Evolutionary conservation across 2,888 invertebrate species (phyloP).

Genomic region (Himalopsyche japonica): DNA sequence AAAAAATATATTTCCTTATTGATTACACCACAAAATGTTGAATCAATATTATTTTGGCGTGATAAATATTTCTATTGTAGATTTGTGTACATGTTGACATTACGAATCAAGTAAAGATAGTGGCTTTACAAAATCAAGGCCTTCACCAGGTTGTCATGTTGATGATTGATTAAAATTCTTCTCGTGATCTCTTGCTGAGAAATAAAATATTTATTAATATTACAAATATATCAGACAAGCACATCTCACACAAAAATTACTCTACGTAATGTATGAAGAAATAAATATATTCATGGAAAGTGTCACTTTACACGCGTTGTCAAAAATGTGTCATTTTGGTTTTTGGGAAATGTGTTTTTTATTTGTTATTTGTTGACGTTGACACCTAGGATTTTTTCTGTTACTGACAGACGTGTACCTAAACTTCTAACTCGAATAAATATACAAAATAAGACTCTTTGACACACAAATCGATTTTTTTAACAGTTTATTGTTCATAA

Average conservation of each 20-base stretch:
- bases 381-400: neutral
- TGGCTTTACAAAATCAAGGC: too few relatives aligned
- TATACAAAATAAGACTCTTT: neutral
- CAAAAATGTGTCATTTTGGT: neutral
- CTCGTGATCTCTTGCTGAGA: too few relatives aligned
- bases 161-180: too few relatives aligned
- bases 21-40: too few relatives aligned
- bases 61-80: too few relatives aligned
- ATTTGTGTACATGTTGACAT: too few relatives aligned
- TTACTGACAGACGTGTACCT: neutral
- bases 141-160: too few relatives aligned
- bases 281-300: neutral
- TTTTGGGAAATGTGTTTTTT: neutral
- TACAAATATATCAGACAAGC: neutral
- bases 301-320: neutral
- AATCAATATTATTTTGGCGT: too few relatives aligned
- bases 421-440: neutral
- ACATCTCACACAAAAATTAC: neutral
- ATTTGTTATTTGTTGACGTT: neutral
- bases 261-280: neutral
- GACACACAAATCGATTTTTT: neutral
- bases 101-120: too few relatives aligned
- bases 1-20: too few relatives aligned
- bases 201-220: too few relatives aligned
- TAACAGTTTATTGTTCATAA: too few relatives aligned